Conservation (phyloP, 2,888 invertebrate species). For the Euphydryas editha region DNA sequence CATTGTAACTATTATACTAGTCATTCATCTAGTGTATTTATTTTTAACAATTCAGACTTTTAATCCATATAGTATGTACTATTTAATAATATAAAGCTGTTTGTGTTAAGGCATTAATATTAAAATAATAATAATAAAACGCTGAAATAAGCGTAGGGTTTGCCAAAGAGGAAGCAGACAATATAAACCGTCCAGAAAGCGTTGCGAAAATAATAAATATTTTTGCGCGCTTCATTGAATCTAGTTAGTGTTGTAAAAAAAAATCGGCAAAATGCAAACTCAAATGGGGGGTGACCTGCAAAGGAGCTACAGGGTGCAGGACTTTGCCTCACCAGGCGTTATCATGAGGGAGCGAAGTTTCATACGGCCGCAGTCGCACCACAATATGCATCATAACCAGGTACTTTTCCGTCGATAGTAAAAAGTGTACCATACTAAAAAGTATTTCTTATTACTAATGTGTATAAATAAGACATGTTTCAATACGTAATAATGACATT, state of each 20-base stretch:
- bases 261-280: constrained; percentile 65
- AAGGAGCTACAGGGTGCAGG: constrained; percentile 81
- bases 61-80: constrained; percentile 42
- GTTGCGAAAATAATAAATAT: constrained; percentile 14
- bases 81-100: constrained; percentile 44
- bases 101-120: constrained; percentile 43
- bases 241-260: constrained; percentile 26
- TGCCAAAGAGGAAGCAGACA: constrained; percentile 57
- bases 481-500: constrained; percentile 31
- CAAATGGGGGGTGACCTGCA: constrained; percentile 77
- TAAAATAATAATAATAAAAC: constrained; percentile 34
- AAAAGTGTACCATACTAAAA: too few relatives aligned
- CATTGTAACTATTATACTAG: constrained; percentile 76
- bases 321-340: constrained; percentile 82
- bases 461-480: too few relatives aligned
- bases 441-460: too few relatives aligned
- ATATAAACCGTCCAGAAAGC: constrained; percentile 46
- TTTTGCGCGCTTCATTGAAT: constrained; percentile 23
- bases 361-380: constrained; percentile 84
- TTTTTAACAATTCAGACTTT: constrained; percentile 52
- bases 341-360: constrained; percentile 89
- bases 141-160: constrained; percentile 31
- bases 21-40: constrained; percentile 83
- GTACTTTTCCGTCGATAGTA: constrained; percentile 47
- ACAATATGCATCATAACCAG: constrained; percentile 83